Base-by-base conservation (phyloP, 2,797 vertebrate genomes). In the Falco biarmicus region DNA sequence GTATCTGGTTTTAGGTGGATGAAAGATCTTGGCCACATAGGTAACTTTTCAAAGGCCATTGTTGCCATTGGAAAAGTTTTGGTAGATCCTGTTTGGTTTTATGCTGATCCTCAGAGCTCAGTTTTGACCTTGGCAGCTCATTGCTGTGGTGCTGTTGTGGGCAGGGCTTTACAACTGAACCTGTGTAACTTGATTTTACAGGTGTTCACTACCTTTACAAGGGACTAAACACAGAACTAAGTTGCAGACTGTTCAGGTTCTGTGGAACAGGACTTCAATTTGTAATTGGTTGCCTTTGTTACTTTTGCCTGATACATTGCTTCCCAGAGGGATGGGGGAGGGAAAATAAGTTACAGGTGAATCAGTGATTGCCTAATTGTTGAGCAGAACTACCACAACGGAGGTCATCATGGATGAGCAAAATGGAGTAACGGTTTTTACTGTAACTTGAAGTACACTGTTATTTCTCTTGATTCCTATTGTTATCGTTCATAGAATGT, bases 371-470 rank as follows among this genome's bases (percentile, higher is more conserved):
- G 14, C 20, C 26, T 80, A 11, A 15, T 29, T 19, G 5, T 51
- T 63, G 66, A 70, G 31, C 6, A 3, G 25, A 66, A 31, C 54
- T 50, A 28, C 29, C 6, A 6, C 3, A 50, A 11, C 11, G 26
- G 37, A 1, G 0, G 12, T 66, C 2, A 0, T 61, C 28, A 16
- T 43, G 13, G 22, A 61, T 1, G 11, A 19, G 7, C 11, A 56
- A 78, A 81, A 20, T 57, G 14, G 11, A 78, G 3, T 37, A 34
- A 20, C 3, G 5, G 5, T 25, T 94, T 73, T 64, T 61, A 61
- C 43, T 65, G 28, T 43, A 31, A 54, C 13, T 41, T 61, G 65
- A 75, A 54, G 15, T 56, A 28, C 39, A 5, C 11, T 45, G 19
- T 57, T 29, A 68, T 76, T 41, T 81, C 66, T 90, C 31, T 73